Evolutionary conservation across 2,888 invertebrate genomes (phyloP), one percentile per base, ranked within the genome.

Genomic region (Aleiodes leptofemur): DNA sequence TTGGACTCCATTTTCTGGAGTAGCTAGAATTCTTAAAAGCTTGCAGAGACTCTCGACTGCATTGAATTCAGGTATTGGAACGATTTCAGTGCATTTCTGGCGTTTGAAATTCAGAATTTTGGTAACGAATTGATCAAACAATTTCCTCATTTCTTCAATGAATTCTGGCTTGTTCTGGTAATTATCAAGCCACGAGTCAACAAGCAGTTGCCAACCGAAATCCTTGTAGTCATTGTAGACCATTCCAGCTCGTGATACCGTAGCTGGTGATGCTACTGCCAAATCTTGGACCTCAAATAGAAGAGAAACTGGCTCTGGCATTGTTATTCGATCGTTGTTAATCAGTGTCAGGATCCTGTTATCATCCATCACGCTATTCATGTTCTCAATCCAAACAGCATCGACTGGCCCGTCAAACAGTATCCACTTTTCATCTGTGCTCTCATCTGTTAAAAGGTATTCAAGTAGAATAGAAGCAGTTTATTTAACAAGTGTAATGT

Each of bases 351-450:
- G 87, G 0, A 88, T 80, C 90, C 97, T 97, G 86, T 97, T 97
- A 86, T 97, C 98, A 85, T 98, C 97, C 94, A 97, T 94, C 70
- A 97, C 97, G 56, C 97, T 97, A 89, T 98, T 98, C 92, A 98
- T 95, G 87, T 97, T 98, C 90, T 98, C 97, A 80, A 98, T 97
- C 97, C 97, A 98, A 13, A 97, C 95, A 0, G 97, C 97, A 90
- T 98, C 97, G 0, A 98, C 97, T 0, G 97, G 97, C 0, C 98
- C 97, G 87, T 97, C 97, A 89, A 98, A 97, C 68, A 98, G 90
- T 71, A 98, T 95, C 97, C 97, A 98, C 86, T 97, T 97, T 85
- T 94, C 93, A 83, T 95, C 95, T 0, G 93, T 92, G 0, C 93
- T 93, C 82, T 95, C 95, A 78, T 95, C 95, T 91, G 81, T 23